A percentile compares a stretch with the other conserved stretches of the same genome.
Conservation (phyloP, 2,797 vertebrate genomes). For the Phoeniculus purpureus region DNA sequence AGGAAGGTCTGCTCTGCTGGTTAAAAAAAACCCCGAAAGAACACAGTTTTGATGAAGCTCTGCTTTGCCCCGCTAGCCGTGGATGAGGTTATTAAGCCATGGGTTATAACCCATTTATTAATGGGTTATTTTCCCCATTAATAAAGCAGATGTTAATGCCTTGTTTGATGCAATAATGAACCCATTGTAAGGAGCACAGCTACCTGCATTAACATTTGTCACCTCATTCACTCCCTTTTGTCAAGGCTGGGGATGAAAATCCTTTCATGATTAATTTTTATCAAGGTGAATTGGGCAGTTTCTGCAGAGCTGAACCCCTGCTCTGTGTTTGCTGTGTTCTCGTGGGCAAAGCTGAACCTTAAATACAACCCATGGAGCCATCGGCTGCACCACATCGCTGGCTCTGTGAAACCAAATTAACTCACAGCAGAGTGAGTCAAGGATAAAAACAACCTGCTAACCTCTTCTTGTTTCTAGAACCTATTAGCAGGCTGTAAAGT, state of each 20-base stretch:
- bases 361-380: neutral
- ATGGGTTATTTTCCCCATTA: constrained; percentile 60
- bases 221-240: neutral
- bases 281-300: neutral
- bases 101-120: too few relatives aligned
- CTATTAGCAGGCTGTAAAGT: neutral
- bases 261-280: neutral
- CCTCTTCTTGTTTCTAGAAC: neutral
- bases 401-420: neutral
- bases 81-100: constrained; percentile 10
- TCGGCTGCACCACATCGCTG: neutral
- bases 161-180: constrained; percentile 53
- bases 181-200: neutral
- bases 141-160: constrained; percentile 47
- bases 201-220: constrained; percentile 20
- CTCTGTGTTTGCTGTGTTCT: neutral
- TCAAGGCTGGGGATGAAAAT: neutral
- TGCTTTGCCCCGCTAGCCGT: neutral
- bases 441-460: neutral
- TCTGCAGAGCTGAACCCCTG: neutral
- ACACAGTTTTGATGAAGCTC: constrained; percentile 25
- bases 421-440: neutral
- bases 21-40: neutral
- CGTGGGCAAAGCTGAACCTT: neutral
- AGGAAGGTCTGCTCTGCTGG: neutral